Evolutionary conservation across 2,888 invertebrate genomes (phyloP).

Genomic region (Melanargia galathea): DNA sequence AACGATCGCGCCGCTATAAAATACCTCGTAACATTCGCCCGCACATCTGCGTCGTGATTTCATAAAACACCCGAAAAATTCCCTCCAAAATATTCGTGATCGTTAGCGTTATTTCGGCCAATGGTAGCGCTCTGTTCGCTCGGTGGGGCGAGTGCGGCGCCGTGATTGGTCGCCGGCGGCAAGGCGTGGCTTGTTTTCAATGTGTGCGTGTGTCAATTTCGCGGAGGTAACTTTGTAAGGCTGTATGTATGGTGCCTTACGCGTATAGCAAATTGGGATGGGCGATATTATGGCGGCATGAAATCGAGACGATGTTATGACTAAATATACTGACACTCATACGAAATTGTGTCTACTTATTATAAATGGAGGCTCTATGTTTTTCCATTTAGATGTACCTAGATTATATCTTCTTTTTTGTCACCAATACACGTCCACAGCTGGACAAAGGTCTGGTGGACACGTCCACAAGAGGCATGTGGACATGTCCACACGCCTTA

Average conservation of each 20-base stretch:
- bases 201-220: constrained; percentile 64
- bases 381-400: background rate
- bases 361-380: background rate
- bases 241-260: constrained; percentile 46
- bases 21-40: constrained; percentile 57
- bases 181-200: constrained; percentile 60
- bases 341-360: constrained; percentile 27
- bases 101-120: constrained; percentile 68
- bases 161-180: constrained; percentile 64
- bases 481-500: too few species aligned
- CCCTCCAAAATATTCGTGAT: constrained; percentile 70
- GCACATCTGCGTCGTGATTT: constrained; percentile 54
- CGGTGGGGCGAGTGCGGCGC: constrained; percentile 64
- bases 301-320: constrained; percentile 34
- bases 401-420: too few species aligned
- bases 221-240: constrained; percentile 48
- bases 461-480: too few species aligned
- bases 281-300: constrained; percentile 38
- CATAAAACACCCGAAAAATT: constrained; percentile 77
- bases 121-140: constrained; percentile 57
- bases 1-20: constrained; percentile 66
- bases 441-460: too few species aligned
- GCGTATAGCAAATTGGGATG: constrained; percentile 43
- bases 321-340: constrained; percentile 35
- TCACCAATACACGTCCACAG: too few species aligned